Percentiles rank a stretch among this genome's conserved stretches.
phyloP scores from a whole-genome alignment of 2,888 invertebrate genomes.

The Tetramorium bicarinatum region DNA sequence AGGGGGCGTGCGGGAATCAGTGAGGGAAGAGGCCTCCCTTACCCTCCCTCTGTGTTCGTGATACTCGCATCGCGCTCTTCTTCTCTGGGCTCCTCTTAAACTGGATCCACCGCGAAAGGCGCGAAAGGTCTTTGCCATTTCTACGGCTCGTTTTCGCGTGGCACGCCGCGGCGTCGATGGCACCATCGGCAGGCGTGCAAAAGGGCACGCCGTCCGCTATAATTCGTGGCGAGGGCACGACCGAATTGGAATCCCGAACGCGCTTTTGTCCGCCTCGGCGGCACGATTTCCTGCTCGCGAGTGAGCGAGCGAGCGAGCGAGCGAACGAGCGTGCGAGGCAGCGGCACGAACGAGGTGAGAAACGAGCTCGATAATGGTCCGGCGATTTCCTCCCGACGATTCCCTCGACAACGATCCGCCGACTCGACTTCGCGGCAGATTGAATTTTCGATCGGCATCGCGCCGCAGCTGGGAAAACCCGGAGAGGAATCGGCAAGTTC shows the following conservation, averaged over 20 bases:
- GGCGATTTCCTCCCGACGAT: conserved; percentile 62
- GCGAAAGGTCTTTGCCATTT: conserved; percentile 70
- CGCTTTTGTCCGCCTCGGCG: conserved; percentile 68
- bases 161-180: conserved; percentile 47
- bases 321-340: not conserved
- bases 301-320: too few species aligned
- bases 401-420: conserved; percentile 63
- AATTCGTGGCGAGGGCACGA: conserved; percentile 73
- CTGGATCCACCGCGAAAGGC: conserved; percentile 67
- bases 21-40: not conserved
- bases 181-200: conserved; percentile 65
- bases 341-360: conserved; percentile 69
- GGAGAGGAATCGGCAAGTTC: conserved; percentile 19
- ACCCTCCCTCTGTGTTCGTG: conserved; percentile 1
- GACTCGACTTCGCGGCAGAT: conserved; percentile 51
- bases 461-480: conserved; percentile 23
- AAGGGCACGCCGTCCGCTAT: conserved; percentile 75
- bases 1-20: conserved; percentile 26
- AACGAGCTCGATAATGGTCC: conserved; percentile 67
- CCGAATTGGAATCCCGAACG: conserved; percentile 76
- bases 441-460: conserved; percentile 69
- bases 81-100: conserved; percentile 55
- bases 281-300: conserved; percentile 49
- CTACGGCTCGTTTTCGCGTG: conserved; percentile 52
- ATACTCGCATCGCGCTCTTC: conserved; percentile 1